Percentiles rank a stretch among this genome's conserved stretches.
These are phyloP conservation scores for Drosophila rhopaloa DNA, from an alignment of 1,140 invertebrate genomes.

Conservation along the genomic window DNA sequence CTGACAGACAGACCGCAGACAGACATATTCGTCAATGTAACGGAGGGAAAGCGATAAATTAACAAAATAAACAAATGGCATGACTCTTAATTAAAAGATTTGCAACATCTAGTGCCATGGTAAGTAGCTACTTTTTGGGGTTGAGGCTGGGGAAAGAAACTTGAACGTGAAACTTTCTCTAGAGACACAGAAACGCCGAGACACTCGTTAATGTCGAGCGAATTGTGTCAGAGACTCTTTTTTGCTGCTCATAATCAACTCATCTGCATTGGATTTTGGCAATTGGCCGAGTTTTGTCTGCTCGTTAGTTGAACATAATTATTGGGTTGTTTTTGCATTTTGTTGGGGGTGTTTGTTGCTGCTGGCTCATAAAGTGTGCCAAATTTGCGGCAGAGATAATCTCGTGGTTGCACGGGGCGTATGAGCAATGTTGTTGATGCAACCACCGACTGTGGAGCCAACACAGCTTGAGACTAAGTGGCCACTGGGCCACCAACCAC, in stretches of 20 bases:
- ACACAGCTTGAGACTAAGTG: constrained; percentile 78
- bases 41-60: constrained; percentile 65
- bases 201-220: constrained; percentile 45
- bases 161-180: constrained; percentile 62
- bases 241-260: constrained; percentile 69
- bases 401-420: constrained; percentile 61
- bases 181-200: constrained; percentile 3
- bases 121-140: constrained; percentile 33
- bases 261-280: constrained; percentile 74
- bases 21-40: constrained; percentile 63
- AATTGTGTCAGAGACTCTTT: constrained; percentile 43
- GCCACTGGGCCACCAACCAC: constrained; percentile 32
- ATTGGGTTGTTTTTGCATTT: constrained; percentile 28
- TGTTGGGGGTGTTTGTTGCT: constrained; percentile 56
- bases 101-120: constrained; percentile 16
- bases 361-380: constrained; percentile 63
- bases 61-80: constrained; percentile 76
- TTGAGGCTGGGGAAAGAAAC: constrained; percentile 35
- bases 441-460: constrained; percentile 66
- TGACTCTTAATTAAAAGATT: constrained; percentile 63
- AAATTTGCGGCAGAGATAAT: constrained; percentile 52
- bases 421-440: constrained; percentile 73
- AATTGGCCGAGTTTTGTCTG: constrained; percentile 75
- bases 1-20: constrained; percentile 36
- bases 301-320: constrained; percentile 66